A percentile compares a stretch with the other conserved stretches of the same genome.
These are phyloP conservation scores for Ctena decussata DNA, from an alignment of 2,888 invertebrate species.

Conservation along the genomic window DNA sequence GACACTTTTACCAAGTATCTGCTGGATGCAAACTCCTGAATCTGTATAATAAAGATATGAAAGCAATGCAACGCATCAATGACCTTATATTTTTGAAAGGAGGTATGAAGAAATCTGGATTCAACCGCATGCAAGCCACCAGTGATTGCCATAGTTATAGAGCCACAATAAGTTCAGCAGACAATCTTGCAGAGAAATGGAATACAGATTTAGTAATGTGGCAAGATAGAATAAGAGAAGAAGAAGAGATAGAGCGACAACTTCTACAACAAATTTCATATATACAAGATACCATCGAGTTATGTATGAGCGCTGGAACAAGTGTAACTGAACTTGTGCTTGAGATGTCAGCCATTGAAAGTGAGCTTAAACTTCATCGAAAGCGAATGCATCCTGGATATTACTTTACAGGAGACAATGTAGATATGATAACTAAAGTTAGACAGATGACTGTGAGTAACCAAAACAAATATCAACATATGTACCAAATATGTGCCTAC, in stretches of 20 bases:
- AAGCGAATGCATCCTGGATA: slow-evolving; percentile 42
- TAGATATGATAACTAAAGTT: slow-evolving; percentile 48
- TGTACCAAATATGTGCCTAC: slow-evolving; percentile 55
- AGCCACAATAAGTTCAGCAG: neutral
- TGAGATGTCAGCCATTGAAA: neutral
- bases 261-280: neutral
- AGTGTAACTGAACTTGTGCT: neutral
- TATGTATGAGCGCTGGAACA: neutral
- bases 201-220: neutral
- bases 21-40: slow-evolving; percentile 16
- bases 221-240: neutral
- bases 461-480: slow-evolving; percentile 48
- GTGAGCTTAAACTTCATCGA: slow-evolving; percentile 20
- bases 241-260: neutral
- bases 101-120: neutral
- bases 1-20: neutral
- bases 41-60: slow-evolving; percentile 11
- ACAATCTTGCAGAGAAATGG: neutral
- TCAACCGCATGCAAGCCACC: neutral
- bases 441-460: slow-evolving; percentile 42
- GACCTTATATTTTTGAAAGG: neutral
- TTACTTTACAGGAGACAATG: slow-evolving; percentile 63
- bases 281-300: neutral
- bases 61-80: neutral
- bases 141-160: neutral